Percentiles rank a stretch among this genome's conserved stretches.
Evolutionary conservation across 2,797 vertebrate species (phyloP).

Genomic region (Girardinus metallicus): DNA sequence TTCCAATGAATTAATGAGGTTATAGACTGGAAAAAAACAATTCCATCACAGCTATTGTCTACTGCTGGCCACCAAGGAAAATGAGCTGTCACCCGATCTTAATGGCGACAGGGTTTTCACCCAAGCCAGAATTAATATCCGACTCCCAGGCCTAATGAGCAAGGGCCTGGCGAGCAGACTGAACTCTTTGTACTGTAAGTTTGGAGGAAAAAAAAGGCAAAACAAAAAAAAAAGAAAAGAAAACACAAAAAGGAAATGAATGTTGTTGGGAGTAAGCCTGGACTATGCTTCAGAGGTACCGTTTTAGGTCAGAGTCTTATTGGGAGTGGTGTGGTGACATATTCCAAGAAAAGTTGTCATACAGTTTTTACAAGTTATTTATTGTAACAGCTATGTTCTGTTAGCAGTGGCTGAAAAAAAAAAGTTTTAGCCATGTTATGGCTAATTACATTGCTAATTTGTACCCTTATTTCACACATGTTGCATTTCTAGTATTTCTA

Average conservation of each 20-base stretch:
- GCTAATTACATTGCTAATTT: neutral
- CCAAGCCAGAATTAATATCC: conserved; percentile 68
- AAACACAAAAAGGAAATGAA: conserved; percentile 29
- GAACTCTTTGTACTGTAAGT: conserved; percentile 52
- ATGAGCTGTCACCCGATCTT: conserved; percentile 79
- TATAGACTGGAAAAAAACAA: conserved; percentile 64
- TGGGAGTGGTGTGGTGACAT: conserved; percentile 2
- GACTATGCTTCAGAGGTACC: conserved; percentile 30
- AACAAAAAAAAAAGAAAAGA: neutral
- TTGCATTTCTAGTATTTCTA: neutral
- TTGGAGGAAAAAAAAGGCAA: conserved; percentile 15
- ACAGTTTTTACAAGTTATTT: neutral
- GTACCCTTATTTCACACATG: neutral
- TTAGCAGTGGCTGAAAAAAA: neutral
- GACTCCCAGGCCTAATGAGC: conserved; percentile 70
- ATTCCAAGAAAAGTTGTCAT: neutral
- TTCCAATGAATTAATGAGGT: conserved; percentile 83
- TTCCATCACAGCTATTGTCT: conserved; percentile 78
- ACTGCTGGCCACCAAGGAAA: conserved; percentile 70
- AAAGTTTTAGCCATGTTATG: neutral
- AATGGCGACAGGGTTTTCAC: conserved; percentile 70
- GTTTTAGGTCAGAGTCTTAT: conserved; percentile 22
- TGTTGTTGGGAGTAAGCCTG: conserved; percentile 26
- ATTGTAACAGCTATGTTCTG: neutral
- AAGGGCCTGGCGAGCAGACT: conserved; percentile 45